Base-by-base conservation (phyloP, 2,113 vertebrate genomes). In the Gasterosteus aculeatus region DNA sequence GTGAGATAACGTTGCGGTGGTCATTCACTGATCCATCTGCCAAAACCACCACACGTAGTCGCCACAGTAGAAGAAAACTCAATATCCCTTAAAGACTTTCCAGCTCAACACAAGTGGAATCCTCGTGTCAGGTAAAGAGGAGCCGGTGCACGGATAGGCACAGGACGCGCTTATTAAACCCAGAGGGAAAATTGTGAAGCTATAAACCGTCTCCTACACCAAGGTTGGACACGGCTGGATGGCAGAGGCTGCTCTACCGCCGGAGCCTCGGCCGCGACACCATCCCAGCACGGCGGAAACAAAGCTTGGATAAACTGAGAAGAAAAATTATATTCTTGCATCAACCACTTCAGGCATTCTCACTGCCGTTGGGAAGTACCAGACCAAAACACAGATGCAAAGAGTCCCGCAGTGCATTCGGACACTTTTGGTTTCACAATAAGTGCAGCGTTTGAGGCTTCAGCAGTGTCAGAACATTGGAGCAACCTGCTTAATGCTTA, bases 401-500 rank as follows among this genome's bases (percentile, higher is more conserved):
- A 57, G 29, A 42, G 42, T 35, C 49, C 5, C 15, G 19, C 16
- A 9, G 16, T 15, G 35, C 54, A 67, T 44, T 2, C 56, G 5
- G 5, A 33, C 3, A 11, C 39, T 61, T 16, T 46, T 31, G 33
- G 29, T 49, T n/a, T 53, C 12, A 31, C 4, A 59, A 11, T 1
- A 18, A 80, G 47, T 26, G 8, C 54, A 7, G 18, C 3, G 49
- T 35, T 7, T 62, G 12, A 70, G 10, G 26, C 15, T 70, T 70
- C 26, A 46, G 15, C 60, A 57, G 9, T 35, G 7, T 19, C 39
- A 33, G 69, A 64, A 70, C 60, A 62, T 65, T 65, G n/a, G 44
- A 69, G 46, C 58, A 41, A 62, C 56, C 44, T 58, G 10, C 44
- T 58, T 6, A 73, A 65, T 53, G 18, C 41, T 38, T 71, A 68